A percentile compares a stretch with the other conserved stretches of the same genome.
Conservation (phyloP, 2,113 vertebrate species). For the Sinocyclocheilus anophthalmus region DNA sequence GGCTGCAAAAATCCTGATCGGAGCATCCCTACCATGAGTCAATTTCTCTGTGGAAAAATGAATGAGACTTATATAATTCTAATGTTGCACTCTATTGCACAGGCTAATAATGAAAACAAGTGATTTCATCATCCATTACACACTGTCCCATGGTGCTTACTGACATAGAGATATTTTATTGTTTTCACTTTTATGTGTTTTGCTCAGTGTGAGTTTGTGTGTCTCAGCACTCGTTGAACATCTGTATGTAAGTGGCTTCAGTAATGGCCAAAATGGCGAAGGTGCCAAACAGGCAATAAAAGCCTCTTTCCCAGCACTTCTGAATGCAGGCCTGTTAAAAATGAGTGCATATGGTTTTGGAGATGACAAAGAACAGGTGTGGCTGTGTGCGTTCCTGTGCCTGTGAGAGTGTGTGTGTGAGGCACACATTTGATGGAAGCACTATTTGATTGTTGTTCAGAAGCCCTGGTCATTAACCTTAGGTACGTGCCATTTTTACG, state of each 20-base stretch:
- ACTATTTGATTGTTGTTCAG: conserved; percentile 27
- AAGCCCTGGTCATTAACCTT: conserved; percentile 35
- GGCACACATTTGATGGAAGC: conserved; percentile 1
- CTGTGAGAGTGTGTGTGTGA: background rate
- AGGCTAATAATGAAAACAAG: background rate
- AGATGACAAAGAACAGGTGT: conserved; percentile 39
- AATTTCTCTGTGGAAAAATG: no score
- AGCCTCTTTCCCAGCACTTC: conserved; percentile 23
- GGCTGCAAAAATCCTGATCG: no score
- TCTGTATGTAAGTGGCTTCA: background rate
- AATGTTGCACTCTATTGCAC: background rate
- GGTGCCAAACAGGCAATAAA: conserved; percentile 36
- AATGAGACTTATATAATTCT: background rate
- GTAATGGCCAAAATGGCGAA: conserved; percentile 31
- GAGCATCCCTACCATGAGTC: no score
- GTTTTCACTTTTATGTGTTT: background rate
- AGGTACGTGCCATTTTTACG: background rate
- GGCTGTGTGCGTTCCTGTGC: background rate
- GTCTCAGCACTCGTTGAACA: conserved; percentile 10
- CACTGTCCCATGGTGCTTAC: background rate
- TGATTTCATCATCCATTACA: background rate
- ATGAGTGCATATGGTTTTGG: conserved; percentile 9
- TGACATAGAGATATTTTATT: background rate
- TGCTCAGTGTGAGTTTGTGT: background rate
- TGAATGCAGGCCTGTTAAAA: conserved; percentile 11